A percentile compares a stretch with the other conserved stretches of the same genome.
Conservation (phyloP, 2,113 vertebrate genomes). For the Oreochromis tanganicae region DNA sequence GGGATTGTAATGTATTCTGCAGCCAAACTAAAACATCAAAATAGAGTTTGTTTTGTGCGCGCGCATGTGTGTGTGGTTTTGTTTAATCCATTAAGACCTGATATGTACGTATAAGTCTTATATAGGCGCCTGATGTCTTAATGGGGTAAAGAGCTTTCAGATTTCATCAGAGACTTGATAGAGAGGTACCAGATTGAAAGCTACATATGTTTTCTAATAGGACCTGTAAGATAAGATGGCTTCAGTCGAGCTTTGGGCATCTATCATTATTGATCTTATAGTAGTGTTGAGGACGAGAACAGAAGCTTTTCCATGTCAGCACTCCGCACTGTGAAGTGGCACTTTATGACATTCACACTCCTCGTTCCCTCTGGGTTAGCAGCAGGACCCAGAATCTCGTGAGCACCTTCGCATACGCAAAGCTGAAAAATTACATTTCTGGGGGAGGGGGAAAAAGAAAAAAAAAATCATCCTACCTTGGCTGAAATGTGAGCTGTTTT, state of each 20-base stretch:
- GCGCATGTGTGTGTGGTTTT: not conserved
- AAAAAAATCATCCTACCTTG: not conserved
- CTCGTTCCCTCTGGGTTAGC: slow-evolving; percentile 9
- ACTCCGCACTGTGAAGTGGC: slow-evolving; percentile 44
- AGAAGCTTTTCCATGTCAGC: slow-evolving; percentile 65
- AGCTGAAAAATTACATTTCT: not conserved
- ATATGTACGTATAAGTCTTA: not conserved
- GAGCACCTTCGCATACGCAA: not conserved
- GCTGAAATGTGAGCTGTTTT: not conserved
- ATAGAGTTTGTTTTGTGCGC: not conserved
- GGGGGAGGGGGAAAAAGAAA: not conserved
- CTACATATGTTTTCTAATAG: slow-evolving; percentile 8
- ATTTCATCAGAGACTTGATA: slow-evolving; percentile 7
- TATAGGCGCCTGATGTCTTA: not conserved
- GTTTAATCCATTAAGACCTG: not conserved
- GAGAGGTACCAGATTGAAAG: slow-evolving; percentile 16
- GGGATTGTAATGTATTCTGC: slow-evolving; percentile 32
- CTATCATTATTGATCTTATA: slow-evolving; percentile 56
- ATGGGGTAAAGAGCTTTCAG: not conserved
- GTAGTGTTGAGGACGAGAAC: slow-evolving; percentile 46
- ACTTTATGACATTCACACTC: slow-evolving; percentile 59
- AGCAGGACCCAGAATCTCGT: not conserved
- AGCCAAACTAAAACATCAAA: slow-evolving; percentile 20
- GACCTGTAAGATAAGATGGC: slow-evolving; percentile 22
- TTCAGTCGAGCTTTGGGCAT: slow-evolving; percentile 23